Base-by-base conservation (phyloP, 2,113 vertebrate species). In the Phrynosoma platyrhinos region DNA sequence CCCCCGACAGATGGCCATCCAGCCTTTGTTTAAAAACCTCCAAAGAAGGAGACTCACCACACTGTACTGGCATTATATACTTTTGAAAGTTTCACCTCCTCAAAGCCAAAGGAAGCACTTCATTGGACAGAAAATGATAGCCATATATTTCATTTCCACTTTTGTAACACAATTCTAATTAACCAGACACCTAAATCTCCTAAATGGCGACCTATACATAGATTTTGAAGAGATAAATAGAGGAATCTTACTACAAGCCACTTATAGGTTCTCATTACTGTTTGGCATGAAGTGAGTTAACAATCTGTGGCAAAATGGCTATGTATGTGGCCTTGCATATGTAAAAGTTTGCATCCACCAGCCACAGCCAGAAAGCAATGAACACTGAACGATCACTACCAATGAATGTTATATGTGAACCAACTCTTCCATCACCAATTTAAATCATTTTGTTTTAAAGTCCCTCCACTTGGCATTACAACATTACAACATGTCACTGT, bases 401-500 rank as follows among this genome's bases (percentile, higher is more conserved):
- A 36, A 23, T 36, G 76, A 76, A 78, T 13, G 80, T 83, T 68
- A 53, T 83, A 72, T 83, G 81, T 40, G 72, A 82, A 53, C 72
- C 68, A 88, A 78, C 72, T 83, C 81, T 83, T 88, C 82, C 83
- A 88, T 78, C 87, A 71, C 72, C 74, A 32, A 77, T 77, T 88
- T 53, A 83, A 58, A 83, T 78, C 42, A 83, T 88, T 76, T 69
- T 40, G 62, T 77, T 78, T 88, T 83, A 71, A 47, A 88, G 87
- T 55, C 74, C 81, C 74, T 78, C 87, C 87, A 88, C 74, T 88
- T 76, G 5, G 84, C 62, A 52, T 69, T 79, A 85, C 87, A 68
- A 52, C 87, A 89, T 74, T 30, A 91, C 78, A 89, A 71, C 64
- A 69, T 87, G 83, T 76, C 58, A 87, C 40, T 90, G 87, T 42